Conservation (phyloP, 2,113 vertebrate species). For the Oxyura jamaicensis region DNA sequence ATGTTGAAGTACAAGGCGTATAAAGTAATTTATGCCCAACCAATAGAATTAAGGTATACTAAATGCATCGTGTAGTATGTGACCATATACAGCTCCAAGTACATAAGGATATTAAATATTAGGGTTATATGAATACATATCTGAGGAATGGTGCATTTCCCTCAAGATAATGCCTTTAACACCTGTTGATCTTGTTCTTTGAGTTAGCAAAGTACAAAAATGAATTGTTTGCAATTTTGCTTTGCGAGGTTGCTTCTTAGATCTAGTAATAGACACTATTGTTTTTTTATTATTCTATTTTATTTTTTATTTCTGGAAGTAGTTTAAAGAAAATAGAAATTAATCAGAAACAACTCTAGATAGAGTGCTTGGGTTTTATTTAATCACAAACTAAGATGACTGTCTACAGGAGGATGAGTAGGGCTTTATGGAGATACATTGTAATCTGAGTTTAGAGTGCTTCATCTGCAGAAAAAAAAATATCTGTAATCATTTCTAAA, state of each 20-base stretch:
- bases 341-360: not conserved
- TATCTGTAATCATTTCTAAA: not conserved
- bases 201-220: not conserved
- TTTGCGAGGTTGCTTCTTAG: not conserved
- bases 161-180: not conserved
- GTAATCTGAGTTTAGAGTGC: not conserved
- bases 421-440: not conserved
- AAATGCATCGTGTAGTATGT: not conserved
- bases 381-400: not conserved
- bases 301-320: not conserved
- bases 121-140: not conserved
- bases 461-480: not conserved
- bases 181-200: not conserved
- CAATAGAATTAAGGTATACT: not conserved
- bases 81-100: not conserved
- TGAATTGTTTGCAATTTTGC: not conserved
- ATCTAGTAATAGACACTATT: not conserved
- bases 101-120: conserved; percentile 1
- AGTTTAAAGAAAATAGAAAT: not conserved
- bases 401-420: not conserved
- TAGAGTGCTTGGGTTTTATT: not conserved
- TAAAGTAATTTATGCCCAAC: not conserved
- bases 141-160: not conserved
- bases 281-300: not conserved
- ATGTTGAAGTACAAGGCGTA: not conserved